phyloP scores from a whole-genome alignment of 2,113 vertebrate species.

The Thunnus thynnus region DNA sequence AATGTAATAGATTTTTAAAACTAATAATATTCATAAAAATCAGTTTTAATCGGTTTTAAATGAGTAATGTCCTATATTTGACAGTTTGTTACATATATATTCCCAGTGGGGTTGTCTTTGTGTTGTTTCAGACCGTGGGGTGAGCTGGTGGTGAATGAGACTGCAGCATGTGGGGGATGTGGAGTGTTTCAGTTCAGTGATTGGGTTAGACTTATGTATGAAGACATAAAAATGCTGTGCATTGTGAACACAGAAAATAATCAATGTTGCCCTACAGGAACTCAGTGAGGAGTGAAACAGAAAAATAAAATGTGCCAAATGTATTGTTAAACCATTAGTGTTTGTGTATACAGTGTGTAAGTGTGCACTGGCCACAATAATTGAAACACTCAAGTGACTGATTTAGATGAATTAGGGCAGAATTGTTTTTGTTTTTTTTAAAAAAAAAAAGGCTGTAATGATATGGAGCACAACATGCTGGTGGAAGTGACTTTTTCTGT shows the following conservation, averaged over 20 bases:
- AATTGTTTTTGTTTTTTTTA: not conserved
- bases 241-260: constrained; percentile 38
- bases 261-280: constrained; percentile 27
- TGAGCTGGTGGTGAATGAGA: constrained; percentile 39
- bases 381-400: not conserved
- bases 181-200: constrained; percentile 45
- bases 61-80: constrained; percentile 7
- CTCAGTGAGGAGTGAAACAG: constrained; percentile 24
- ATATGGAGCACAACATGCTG: constrained; percentile 20
- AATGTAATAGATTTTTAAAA: constrained; percentile 1
- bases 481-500: not conserved
- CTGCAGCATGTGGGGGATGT: constrained; percentile 49
- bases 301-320: constrained; percentile 16
- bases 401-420: not conserved
- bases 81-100: constrained; percentile 3
- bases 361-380: not conserved
- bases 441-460: not conserved
- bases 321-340: not conserved
- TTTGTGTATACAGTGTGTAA: not conserved
- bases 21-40: not conserved
- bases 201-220: constrained; percentile 38
- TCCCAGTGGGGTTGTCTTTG: not conserved
- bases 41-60: not conserved
- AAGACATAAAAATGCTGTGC: constrained; percentile 31
- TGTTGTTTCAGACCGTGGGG: constrained; percentile 31